phyloP scores from a whole-genome alignment of 2,888 invertebrate genomes.

The Caenorhabditis sp. region DNA sequence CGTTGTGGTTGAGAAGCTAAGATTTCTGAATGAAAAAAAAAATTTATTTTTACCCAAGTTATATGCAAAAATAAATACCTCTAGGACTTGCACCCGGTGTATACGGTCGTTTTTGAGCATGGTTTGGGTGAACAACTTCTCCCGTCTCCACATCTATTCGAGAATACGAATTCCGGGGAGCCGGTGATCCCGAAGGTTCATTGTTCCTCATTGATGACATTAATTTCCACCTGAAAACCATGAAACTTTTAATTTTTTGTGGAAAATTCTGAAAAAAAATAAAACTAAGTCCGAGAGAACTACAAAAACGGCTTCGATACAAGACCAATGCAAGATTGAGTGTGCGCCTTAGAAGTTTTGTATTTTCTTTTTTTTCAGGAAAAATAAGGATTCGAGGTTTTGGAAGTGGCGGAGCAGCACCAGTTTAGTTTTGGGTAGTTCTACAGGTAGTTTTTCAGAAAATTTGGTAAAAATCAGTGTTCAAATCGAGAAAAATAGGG shows the following conservation, averaged over 20 bases:
- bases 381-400: no score
- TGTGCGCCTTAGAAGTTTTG: no score
- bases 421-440: no score
- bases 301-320: no score
- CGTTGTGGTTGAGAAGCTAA: conserved; percentile 13
- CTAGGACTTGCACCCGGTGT: conserved; percentile 40
- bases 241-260: background rate
- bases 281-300: background rate
- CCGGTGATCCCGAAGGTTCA: conserved; percentile 33
- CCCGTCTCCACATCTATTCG: conserved; percentile 34
- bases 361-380: no score
- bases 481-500: no score
- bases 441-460: no score
- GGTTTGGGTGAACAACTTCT: conserved; percentile 1
- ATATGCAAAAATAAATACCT: conserved; percentile 12
- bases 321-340: no score
- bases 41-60: background rate
- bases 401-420: no score
- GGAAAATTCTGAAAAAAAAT: no score
- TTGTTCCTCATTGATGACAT: conserved; percentile 49
- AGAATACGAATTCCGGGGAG: conserved; percentile 34
- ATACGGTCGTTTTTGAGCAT: conserved; percentile 29
- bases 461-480: no score
- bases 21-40: no score
- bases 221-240: conserved; percentile 46